Base-by-base conservation (phyloP, 1,140 invertebrate species). In the Drosophila novamexicana region DNA sequence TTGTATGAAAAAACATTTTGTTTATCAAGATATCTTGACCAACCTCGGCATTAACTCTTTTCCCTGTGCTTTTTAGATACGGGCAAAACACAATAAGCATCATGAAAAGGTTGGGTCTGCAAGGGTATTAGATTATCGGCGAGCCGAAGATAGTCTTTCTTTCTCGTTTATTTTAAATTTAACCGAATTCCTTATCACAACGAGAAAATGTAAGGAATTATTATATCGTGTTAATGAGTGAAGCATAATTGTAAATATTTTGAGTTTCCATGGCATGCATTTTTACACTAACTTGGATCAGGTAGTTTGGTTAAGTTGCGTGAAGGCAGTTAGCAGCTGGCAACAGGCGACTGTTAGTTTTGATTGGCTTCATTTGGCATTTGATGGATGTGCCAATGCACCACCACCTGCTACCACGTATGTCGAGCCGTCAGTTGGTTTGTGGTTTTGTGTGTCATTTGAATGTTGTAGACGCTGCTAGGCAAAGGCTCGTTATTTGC, bases 321-420 rank as follows among this genome's bases (percentile, higher is more conserved):
- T 70, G 37, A 22, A 76, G 75, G 50, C 54, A 52, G 50, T 52
- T 12, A 63, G 45, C 40, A 34, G 44, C 49, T 44, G 58, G 12
- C 49, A 36, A 36, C n/a, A 36, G 50, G 32, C 32, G 16, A 5
- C 16, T 10, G 52, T 16, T 32, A 37, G 42, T 45, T 45, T 73
- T 79, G 77, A 86, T 86, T 86, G 84, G 76, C 83, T 79, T 88
- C 76, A 79, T 86, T 86, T 83, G 75, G 56, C 64, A 53, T 42
- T 64, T 44, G 50, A 18, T 49, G 56, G 75, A 64, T 56, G 54
- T 14, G 14, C 14, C 77, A 79, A 5, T 29, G 62, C 53, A 54
- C 40, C 44, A 56, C 58, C 54, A 75, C 58, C 40, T 29, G 22
- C n/a, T 2, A 34, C 29, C 34, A 57, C 14, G n/a, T 32, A 57